These are phyloP conservation scores for Yponomeuta plumbellus DNA, from an alignment of 2,888 invertebrate species.

Conservation along the genomic window DNA sequence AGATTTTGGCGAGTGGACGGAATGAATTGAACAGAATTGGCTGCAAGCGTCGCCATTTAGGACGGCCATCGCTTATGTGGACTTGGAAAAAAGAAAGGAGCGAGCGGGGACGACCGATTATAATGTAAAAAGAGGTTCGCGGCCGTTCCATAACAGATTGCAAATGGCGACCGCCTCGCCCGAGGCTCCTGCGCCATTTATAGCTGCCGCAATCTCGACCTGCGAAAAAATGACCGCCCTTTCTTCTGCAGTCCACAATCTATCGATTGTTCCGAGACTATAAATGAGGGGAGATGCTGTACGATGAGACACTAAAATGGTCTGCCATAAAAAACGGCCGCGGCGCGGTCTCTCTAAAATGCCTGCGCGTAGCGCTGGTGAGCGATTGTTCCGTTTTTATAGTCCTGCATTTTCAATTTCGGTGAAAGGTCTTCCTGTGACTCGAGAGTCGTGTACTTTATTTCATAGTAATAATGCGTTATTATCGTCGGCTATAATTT, in stretches of 20 bases:
- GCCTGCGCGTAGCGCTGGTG: constrained; percentile 44
- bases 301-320: constrained; percentile 45
- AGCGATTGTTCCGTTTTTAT: constrained; percentile 35
- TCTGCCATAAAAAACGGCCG: constrained; percentile 36
- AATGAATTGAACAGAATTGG: constrained; percentile 10
- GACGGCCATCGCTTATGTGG: constrained; percentile 45
- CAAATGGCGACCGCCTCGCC: constrained; percentile 71
- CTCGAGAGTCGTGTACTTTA: neutral
- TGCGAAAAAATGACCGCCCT: constrained; percentile 65
- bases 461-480: neutral
- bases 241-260: constrained; percentile 57
- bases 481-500: constrained; percentile 15
- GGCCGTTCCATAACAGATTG: constrained; percentile 74
- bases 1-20: constrained; percentile 9
- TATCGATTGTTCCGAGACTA: constrained; percentile 46
- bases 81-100: constrained; percentile 51
- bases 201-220: constrained; percentile 66
- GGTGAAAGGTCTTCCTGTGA: constrained; percentile 19
- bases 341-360: constrained; percentile 44
- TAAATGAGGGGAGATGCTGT: constrained; percentile 45
- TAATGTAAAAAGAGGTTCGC: constrained; percentile 72
- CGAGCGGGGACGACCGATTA: constrained; percentile 64
- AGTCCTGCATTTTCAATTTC: constrained; percentile 31
- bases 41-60: constrained; percentile 36
- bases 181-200: constrained; percentile 58